Base-by-base conservation (phyloP, 2,113 vertebrate genomes). In the Colossoma macropomum region DNA sequence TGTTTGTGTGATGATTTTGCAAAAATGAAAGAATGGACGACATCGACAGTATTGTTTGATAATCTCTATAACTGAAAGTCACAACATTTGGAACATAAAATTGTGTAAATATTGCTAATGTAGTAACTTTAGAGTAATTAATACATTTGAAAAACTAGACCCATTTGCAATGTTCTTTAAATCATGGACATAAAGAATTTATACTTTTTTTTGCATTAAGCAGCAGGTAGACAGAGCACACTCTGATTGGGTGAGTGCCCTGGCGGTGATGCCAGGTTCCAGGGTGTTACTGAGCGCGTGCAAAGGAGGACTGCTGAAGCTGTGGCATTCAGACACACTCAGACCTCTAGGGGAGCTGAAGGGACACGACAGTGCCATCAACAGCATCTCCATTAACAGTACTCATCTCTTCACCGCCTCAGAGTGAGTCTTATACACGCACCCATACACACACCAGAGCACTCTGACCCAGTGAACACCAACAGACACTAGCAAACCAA, bases 341-440 rank as follows among this genome's bases (percentile, higher is more conserved):
- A 90, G 92, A 9, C 92, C 94, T 5, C 92, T 95, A 0, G 96
- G 95, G 12, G 97, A 99, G 79, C 90, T 97, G 88, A 95, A 93
- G 74, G 98, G 95, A 6, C 98, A 99, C 0, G 97, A 99, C 81
- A 96, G 96, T 84, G 96, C 98, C 3, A 96, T 99, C 88, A 99
- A 97, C 66, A 93, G 96, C 73, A 95, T 99, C 86, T 96, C 96
- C 75, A 94, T 95, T 83, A 99, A 99, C 92, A 94, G 96, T 87
- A 95, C 90, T 90, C 96, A 97, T 41, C 92, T 98, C 79, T 99
- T 99, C 90, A 98, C 97, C 34, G 97, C 97, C 72, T 93, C 97
- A 7, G 97, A 99, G 98, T 99, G 90, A 98, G 98, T 95, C 77
- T 71, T 60, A 27, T 16, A 62, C 74, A 34, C 60, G 38, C n/a